Evolutionary conservation across 1,140 invertebrate species (phyloP).

Genomic region (honey bee (Apis mellifera)): Amel_HAv3.1 CM009938.2:4992501-4993000

Average conservation of each 20-base stretch:
- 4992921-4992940: constrained; percentile 1
- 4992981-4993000: neutral
- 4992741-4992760: neutral
- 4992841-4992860: neutral
- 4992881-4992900: neutral
- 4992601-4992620: no score
- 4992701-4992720: neutral
- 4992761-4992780: no score
- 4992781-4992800: neutral
- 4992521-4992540: no score
- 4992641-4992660: no score
- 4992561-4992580: no score
- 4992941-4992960: no score
- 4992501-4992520: no score
- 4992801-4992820: neutral
- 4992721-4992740: neutral
- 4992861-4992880: constrained; percentile 17
- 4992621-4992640: no score
- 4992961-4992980: neutral
- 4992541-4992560: no score
- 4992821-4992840: neutral
- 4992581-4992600: no score
- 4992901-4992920: neutral
- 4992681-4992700: no score
- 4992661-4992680: no score